Conservation (phyloP, 2,797 vertebrate species). For the Lacerta bilineata region DNA sequence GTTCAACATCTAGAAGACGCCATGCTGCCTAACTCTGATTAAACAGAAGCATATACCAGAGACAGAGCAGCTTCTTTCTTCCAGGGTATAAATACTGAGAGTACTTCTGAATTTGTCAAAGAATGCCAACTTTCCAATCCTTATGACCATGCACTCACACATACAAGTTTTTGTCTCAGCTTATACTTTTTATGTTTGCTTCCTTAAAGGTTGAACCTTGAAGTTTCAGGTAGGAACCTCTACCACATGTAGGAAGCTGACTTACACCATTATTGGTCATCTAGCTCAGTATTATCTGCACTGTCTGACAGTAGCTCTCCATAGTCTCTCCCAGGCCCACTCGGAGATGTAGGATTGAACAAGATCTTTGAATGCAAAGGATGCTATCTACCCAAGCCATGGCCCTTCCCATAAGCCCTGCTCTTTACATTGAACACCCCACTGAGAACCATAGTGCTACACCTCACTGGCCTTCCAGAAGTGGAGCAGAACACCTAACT, state of each 20-base stretch:
- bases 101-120: neutral
- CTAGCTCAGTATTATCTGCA: too few relatives aligned
- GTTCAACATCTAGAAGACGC: too few relatives aligned
- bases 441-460: neutral
- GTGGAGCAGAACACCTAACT: neutral
- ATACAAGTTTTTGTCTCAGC: neutral
- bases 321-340: too few relatives aligned
- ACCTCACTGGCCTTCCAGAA: neutral
- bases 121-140: neutral
- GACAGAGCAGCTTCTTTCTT: neutral
- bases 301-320: too few relatives aligned
- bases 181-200: neutral
- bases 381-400: neutral
- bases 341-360: too few relatives aligned
- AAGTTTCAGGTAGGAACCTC: too few relatives aligned
- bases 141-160: neutral
- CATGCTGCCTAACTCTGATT: neutral
- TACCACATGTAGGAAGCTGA: too few relatives aligned
- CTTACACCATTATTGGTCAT: too few relatives aligned
- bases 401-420: neutral
- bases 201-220: neutral
- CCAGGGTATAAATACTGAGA: neutral
- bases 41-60: neutral
- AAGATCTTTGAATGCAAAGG: too few relatives aligned
- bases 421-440: neutral